phyloP scores from a whole-genome alignment of 2,797 vertebrate species.

The Sebastiscus tertius region DNA sequence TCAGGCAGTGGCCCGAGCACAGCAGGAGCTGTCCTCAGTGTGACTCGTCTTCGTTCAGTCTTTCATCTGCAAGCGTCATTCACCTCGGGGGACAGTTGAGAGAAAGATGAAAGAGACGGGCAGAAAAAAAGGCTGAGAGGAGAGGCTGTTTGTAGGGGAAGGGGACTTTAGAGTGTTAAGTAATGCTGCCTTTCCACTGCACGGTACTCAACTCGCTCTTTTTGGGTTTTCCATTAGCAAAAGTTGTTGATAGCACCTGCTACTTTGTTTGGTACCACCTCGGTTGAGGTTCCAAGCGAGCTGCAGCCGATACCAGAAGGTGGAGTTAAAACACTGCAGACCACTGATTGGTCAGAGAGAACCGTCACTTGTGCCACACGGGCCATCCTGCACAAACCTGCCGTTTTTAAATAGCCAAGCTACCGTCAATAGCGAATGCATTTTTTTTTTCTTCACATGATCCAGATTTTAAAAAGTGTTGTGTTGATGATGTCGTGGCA shows the following conservation, averaged over 20 bases:
- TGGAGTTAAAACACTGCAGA: neutral
- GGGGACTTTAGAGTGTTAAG: conserved; percentile 23
- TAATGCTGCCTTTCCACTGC: neutral
- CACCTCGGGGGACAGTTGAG: conserved; percentile 57
- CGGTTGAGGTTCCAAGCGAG: neutral
- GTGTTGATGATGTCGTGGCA: neutral
- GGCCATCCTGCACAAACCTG: neutral
- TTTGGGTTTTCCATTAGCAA: neutral
- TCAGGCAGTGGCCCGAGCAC: conserved; percentile 72
- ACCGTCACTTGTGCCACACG: neutral
- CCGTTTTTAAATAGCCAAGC: neutral
- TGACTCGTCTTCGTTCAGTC: conserved; percentile 51
- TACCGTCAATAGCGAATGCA: neutral
- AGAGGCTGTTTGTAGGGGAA: neutral
- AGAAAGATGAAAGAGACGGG: conserved; percentile 59
- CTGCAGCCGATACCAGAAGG: neutral
- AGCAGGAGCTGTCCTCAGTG: conserved; percentile 61
- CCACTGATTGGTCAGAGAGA: neutral
- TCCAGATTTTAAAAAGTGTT: neutral
- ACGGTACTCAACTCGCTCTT: neutral
- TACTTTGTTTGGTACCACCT: neutral
- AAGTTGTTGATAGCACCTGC: neutral
- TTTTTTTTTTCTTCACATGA: neutral
- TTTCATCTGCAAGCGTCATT: conserved; percentile 51
- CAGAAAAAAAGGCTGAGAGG: conserved; percentile 15